These are phyloP conservation scores for Menura novaehollandiae DNA, from an alignment of 2,113 vertebrate species.

Conservation along the genomic window DNA sequence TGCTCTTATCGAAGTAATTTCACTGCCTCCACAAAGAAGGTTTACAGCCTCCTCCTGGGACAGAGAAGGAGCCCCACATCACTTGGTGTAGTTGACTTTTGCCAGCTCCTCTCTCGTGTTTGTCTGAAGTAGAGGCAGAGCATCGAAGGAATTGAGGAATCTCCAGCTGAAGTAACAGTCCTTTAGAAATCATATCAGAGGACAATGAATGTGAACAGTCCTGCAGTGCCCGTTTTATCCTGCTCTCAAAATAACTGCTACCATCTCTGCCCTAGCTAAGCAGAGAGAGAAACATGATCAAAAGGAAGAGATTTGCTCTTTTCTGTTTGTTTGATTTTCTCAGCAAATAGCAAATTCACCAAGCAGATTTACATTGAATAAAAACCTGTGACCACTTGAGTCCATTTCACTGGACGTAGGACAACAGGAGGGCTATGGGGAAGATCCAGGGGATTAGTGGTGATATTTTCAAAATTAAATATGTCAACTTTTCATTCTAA, in stretches of 20 bases:
- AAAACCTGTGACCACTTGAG: neutral
- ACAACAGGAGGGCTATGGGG: neutral
- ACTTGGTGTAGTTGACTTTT: rapidly evolving
- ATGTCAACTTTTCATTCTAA: neutral
- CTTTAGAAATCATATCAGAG: neutral
- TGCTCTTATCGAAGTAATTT: neutral
- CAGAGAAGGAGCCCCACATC: neutral
- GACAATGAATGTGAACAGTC: neutral
- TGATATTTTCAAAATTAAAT: slow-evolving; percentile 4
- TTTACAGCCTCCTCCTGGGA: neutral
- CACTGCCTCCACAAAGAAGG: no score
- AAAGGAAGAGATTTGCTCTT: neutral
- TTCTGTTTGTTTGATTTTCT: neutral
- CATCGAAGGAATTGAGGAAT: neutral
- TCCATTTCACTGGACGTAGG: neutral
- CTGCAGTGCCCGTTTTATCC: neutral
- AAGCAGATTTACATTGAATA: neutral
- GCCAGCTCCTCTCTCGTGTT: neutral
- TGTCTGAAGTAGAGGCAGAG: neutral
- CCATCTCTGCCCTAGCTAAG: neutral
- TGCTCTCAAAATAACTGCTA: neutral
- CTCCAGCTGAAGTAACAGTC: neutral
- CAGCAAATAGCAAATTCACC: neutral
- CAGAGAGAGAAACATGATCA: neutral
- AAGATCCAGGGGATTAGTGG: neutral